Evolutionary conservation across 2,113 vertebrate genomes (phyloP), one percentile per base, ranked within the genome.

Genomic region (Plotosus lineatus): DNA sequence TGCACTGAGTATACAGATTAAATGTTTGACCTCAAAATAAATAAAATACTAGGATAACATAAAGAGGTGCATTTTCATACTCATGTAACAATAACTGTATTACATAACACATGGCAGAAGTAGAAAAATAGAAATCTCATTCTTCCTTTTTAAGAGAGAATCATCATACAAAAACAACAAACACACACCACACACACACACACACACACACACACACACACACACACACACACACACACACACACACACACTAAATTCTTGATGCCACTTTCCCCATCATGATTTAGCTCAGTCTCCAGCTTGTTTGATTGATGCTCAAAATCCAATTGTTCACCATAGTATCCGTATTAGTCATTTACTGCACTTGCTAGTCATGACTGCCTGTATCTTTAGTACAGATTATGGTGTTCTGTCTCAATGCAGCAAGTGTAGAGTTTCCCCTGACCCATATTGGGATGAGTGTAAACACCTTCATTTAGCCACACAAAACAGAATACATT

Each of bases 301-400:
- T 42, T 85, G 78, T 81, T 90, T 94, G 92, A 93, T 92, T 93
- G 92, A 92, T 93, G 91, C 89, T 46, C 90, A 89, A 88, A 90
- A 93, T 92, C 92, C 93, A 92, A 93, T 93, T 92, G 91, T 90
- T 93, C 91, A 87, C 89, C 86, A 91, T 92, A 88, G 91, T 92
- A 93, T 93, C 92, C 88, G 89, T 92, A 92, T 94, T 92, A 92
- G 88, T 92, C 91, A 91, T 92, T 92, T 92, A 92, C 91, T 81
- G 78, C 86, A 84, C 82, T 85, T 88, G 81, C 85, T 88, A 90
- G 89, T 93, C 94, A 94, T 93, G 92, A 92, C 90, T 91, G 92
- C 89, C 91, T 92, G 89, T 86, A 89, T 88, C 78, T 87, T 83
- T 82, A 87, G 87, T 79, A 83, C 69, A 92, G 92, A 93, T 94